A percentile compares a stretch with the other conserved stretches of the same genome.
Evolutionary conservation across 2,113 vertebrate genomes (phyloP).

Genomic region (Himantopus leucocephalus): DNA sequence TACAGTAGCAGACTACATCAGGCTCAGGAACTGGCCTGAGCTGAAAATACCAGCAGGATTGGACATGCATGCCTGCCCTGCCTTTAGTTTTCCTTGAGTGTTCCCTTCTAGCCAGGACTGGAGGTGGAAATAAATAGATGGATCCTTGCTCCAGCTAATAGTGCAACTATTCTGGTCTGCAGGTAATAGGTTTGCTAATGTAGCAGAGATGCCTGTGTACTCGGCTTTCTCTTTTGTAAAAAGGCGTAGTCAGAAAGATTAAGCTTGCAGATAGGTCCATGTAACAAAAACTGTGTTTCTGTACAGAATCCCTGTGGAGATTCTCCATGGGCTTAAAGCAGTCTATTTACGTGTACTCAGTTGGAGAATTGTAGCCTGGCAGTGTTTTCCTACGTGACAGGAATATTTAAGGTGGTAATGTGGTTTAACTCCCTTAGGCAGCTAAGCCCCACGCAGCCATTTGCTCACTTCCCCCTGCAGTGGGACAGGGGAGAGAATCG

Average conservation of each 20-base stretch:
- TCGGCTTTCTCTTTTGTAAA: not conserved
- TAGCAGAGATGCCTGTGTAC: not conserved
- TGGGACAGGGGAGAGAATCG: rapidly evolving
- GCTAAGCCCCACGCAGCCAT: rapidly evolving
- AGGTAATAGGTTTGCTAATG: too few relatives aligned
- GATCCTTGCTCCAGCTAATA: not conserved
- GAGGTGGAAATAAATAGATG: not conserved
- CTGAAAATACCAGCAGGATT: not conserved
- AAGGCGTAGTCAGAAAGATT: not conserved
- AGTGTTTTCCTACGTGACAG: not conserved
- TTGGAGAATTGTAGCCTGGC: not conserved
- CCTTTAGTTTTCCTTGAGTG: not conserved
- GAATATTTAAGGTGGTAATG: not conserved
- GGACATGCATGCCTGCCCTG: not conserved
- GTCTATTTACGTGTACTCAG: rapidly evolving
- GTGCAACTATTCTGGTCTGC: rapidly evolving
- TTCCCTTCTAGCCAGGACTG: not conserved
- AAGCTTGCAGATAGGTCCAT: too few relatives aligned
- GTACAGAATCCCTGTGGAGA: not conserved
- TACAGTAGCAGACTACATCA: rapidly evolving
- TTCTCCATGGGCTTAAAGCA: rapidly evolving
- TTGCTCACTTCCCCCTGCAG: not conserved
- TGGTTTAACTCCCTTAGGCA: not conserved
- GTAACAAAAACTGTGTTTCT: not conserved
- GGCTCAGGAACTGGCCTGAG: rapidly evolving